Base-by-base conservation (phyloP, 1,140 invertebrate genomes). In the Gryllus bimaculatus region DNA sequence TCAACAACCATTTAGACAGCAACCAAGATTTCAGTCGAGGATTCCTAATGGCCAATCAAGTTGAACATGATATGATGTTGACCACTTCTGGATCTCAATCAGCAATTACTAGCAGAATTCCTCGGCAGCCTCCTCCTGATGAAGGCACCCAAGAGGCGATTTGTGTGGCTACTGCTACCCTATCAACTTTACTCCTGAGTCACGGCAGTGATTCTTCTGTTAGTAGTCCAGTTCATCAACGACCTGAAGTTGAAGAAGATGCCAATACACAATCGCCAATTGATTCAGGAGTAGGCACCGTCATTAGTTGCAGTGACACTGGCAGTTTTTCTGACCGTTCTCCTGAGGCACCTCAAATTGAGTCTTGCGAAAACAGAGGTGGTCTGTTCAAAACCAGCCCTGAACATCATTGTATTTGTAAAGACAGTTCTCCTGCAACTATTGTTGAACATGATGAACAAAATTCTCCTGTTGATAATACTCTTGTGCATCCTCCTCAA, bases 101-200 rank as follows among this genome's bases (percentile, higher is more conserved):
- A 76, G 47, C 73, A 15, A 18, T 54, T 13, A 54, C 47, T 8
- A 78, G n/a, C 15, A 66, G 54, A 66, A 66, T 54, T 47, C 66
- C 78, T 75, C 26, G 48, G 48, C 74, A 20, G 15, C 76, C 73
- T 13, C 21, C 77, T n/a, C 87, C 88, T 0, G 88, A 89, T 78
- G 79, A 86, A 66, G 88, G 89, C 78, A 87, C 87, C 7, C 84
- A 87, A 76, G 88, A 89, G 81, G 85, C 89, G 7, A 91, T 93
- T 80, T 90, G 89, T 4, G 90, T 90, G 66, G 90, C 91, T 4
- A 92, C 91, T 78, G 90, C 90, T 54, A 92, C 90, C 75, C 84
- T 92, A n/a, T 91, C 90, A 75, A 91, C 88, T 26, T 84, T 92
- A 8, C 81, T 92, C 39, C 83, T 79, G 8, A 79, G 78, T 47